phyloP scores from a whole-genome alignment of 2,797 vertebrate genomes.

The Catharus ustulatus region DNA sequence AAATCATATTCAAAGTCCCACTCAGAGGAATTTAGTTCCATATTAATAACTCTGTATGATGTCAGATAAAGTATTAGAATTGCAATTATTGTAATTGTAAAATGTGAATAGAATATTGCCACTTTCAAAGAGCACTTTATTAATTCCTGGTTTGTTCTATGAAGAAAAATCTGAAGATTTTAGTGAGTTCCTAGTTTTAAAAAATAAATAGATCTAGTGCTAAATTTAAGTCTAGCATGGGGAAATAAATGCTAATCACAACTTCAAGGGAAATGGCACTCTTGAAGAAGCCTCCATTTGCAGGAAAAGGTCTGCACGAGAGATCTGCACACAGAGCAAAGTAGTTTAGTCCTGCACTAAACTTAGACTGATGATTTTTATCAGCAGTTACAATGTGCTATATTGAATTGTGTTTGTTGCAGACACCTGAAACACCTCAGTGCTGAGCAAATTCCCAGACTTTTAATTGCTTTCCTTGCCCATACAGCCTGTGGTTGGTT shows the following conservation, averaged over 20 bases:
- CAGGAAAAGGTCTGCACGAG: not conserved
- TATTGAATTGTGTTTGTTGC: not conserved
- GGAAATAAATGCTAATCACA: not conserved
- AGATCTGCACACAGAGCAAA: not conserved
- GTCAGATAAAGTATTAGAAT: not conserved
- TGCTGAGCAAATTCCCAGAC: not conserved
- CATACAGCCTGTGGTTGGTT: rapidly evolving
- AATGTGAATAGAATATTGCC: not conserved
- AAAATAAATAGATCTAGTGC: not conserved
- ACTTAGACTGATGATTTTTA: not conserved
- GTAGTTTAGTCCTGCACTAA: not conserved
- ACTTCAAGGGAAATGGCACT: not conserved
- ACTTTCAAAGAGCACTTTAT: not conserved
- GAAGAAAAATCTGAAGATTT: not conserved
- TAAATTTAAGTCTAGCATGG: not conserved
- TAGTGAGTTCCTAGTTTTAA: not conserved
- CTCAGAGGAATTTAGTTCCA: not conserved
- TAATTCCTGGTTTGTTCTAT: not conserved
- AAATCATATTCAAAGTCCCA: not conserved
- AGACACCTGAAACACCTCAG: not conserved
- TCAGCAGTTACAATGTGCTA: not conserved
- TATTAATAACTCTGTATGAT: not conserved
- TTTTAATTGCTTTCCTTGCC: not conserved
- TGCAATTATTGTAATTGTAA: not conserved
- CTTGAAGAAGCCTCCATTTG: not conserved